A percentile compares a stretch with the other conserved stretches of the same genome.
These are phyloP conservation scores for Motacilla alba DNA, from an alignment of 2,113 vertebrate species.

Conservation along the genomic window DNA sequence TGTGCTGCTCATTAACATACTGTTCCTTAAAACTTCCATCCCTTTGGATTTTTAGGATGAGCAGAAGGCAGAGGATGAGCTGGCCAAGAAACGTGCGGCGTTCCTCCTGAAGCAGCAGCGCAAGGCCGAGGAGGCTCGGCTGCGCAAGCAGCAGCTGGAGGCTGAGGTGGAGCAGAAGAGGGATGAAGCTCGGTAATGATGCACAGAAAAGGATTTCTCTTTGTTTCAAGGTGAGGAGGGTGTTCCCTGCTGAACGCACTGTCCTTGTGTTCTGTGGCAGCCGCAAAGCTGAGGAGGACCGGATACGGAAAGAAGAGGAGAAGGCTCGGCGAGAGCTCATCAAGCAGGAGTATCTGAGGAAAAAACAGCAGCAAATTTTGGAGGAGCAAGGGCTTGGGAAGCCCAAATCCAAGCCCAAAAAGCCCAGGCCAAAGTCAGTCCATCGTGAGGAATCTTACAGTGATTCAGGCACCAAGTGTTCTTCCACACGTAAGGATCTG, in stretches of 20 bases:
- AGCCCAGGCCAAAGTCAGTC: conserved; percentile 85
- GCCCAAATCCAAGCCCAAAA: conserved; percentile 80
- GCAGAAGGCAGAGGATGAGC: conserved; percentile 91
- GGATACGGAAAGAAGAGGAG: conserved; percentile 93
- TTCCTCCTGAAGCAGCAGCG: conserved; percentile 95
- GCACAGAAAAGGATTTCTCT: neutral
- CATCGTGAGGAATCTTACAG: conserved; percentile 84
- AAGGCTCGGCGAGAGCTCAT: conserved; percentile 92
- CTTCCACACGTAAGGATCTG: conserved; percentile 79
- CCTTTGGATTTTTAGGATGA: conserved; percentile 78
- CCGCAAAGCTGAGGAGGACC: conserved; percentile 92
- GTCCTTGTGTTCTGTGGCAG: conserved; percentile 49
- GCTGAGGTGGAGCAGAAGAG: conserved; percentile 88
- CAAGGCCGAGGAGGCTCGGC: conserved; percentile 89
- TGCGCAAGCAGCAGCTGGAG: conserved; percentile 88
- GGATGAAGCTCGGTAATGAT: conserved; percentile 86
- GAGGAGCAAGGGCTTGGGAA: conserved; percentile 91
- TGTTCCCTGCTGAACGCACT: fast-evolving
- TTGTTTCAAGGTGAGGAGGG: fast-evolving
- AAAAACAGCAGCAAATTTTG: conserved; percentile 91
- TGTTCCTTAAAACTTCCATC: neutral
- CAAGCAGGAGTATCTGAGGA: conserved; percentile 91
- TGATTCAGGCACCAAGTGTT: conserved; percentile 81
- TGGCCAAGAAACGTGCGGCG: conserved; percentile 89
- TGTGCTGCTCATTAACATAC: neutral